These are phyloP conservation scores for Sebastes reedi DNA, from an alignment of 2,797 vertebrate species.

Conservation along the genomic window DNA sequence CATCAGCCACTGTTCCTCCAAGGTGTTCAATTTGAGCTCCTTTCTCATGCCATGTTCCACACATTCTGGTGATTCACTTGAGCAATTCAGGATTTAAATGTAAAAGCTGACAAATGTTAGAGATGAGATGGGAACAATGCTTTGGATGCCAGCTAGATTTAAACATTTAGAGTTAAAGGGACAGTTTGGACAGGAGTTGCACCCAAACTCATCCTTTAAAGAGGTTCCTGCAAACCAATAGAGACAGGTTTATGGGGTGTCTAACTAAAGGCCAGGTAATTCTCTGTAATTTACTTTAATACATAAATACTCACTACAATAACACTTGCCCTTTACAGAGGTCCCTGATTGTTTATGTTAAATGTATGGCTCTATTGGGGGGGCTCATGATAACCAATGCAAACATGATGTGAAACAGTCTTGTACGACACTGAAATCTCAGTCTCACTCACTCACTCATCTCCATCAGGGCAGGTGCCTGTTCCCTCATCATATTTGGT, in stretches of 20 bases:
- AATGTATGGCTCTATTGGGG: too few relatives aligned
- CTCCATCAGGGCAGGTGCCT: conserved; percentile 96
- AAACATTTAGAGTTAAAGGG: too few relatives aligned
- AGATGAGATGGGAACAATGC: neutral
- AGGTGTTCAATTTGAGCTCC: neutral
- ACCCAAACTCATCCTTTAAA: neutral
- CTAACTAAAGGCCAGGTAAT: neutral
- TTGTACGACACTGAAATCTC: neutral
- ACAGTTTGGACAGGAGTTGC: neutral
- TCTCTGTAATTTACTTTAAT: too few relatives aligned
- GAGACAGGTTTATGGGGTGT: neutral
- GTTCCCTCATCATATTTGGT: conserved; percentile 98
- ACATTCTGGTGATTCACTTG: neutral
- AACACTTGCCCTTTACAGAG: neutral
- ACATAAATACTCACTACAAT: neutral
- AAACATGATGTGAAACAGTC: conserved; percentile 17
- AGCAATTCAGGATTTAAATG: neutral
- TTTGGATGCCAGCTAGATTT: too few relatives aligned
- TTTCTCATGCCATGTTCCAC: neutral
- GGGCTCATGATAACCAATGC: too few relatives aligned
- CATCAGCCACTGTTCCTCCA: neutral
- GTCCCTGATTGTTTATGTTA: neutral
- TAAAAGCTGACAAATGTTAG: neutral
- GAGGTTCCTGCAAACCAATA: neutral
- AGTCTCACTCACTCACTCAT: conserved; percentile 92